Evolutionary conservation across 2,797 vertebrate species (phyloP), one percentile per base, ranked within the genome.

Genomic region (Rhinatrema bivittatum): DNA sequence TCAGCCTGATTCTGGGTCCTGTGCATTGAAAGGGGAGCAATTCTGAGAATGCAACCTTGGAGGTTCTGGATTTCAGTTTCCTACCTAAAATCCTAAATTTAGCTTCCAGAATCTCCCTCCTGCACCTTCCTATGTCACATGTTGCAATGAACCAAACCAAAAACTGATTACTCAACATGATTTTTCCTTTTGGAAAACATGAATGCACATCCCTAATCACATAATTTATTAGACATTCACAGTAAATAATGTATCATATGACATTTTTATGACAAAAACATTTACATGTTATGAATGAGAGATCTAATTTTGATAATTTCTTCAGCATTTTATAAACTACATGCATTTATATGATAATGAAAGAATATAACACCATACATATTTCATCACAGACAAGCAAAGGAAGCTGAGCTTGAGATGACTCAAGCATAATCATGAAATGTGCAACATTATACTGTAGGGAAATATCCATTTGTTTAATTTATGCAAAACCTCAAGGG

Each of bases 351-450:
- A 48, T 59, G 60, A 55, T 46, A 62, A 68, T 61, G 59, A 61
- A 64, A 75, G 69, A 59, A 60, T 50, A 60, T 33, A 74, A 72
- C 72, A 40, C 9, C 19, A 52, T 42, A 46, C 52, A 53, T 78
- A 74, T 72, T 80, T 79, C 65, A 70, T 60, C 54, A 31, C 46
- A 40, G 23, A 44, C 29, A 73, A 72, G 75, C 56, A 76, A 70
- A 78, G 58, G 67, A 66, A 70, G 39, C 36, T 21, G 15, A 24
- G 48, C 55, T 42, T 48, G 29, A 43, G 22, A 28, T 59, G 30
- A 36, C 33, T 44, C 58, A 61, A 66, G 46, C 70, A 79, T 74
- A 74, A 76, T 78, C 68, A 69, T 38, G 51, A 70, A 75, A 49
- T 51, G 51, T 29, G 24, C 48, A 60, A 31, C 60, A 62, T 72